Evolutionary conservation across 2,888 invertebrate genomes (phyloP), one percentile per base, ranked within the genome.

Genomic region (Mylabris sibirica): DNA sequence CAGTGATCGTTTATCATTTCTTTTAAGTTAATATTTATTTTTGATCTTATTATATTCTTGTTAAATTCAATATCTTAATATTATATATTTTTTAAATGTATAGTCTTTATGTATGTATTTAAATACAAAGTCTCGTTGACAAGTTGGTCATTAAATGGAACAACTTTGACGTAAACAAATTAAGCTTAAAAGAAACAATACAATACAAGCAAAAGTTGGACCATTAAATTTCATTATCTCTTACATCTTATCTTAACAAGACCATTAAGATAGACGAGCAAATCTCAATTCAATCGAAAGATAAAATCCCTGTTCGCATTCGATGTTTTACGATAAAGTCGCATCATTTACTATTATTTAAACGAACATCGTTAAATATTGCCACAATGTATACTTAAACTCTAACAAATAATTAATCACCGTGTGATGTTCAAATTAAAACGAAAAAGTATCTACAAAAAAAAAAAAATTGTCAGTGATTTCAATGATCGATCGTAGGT

Each of bases 201-300:
- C 64, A 66, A 61, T 30, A 30, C 60, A 59, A 66, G 65, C 70
- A 59, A 67, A 59, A 44, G 44, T n/a, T 44, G 44, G 44, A 64
- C 68, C 73, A 70, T 73, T 68, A 69, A 71, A 62, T 59, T 64
- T 64, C 61, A 62, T 59, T 71, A 71, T 73, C 73, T 71, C 30
- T 61, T 65, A 60, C 22, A 73, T 73, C 73, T 73, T 73, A 73
- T 72, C 73, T 67, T 38, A 66, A 73, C 73, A 73, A 63, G 68
- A 68, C 71, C 71, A 71, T 73, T 73, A 73, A 73, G 73, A 73
- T 73, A 71, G 66, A 65, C 22, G 59, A 73, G 71, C 73, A 72
- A 73, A 73, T 73, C 69, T 71, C 66, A 66, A 41, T 60, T 68
- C 69, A 73, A 73, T 71, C 71, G 60, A 66, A 34, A 70, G 73